These are phyloP conservation scores for Uloborus plumipes DNA, from an alignment of 2,888 invertebrate genomes.

Conservation along the genomic window DNA sequence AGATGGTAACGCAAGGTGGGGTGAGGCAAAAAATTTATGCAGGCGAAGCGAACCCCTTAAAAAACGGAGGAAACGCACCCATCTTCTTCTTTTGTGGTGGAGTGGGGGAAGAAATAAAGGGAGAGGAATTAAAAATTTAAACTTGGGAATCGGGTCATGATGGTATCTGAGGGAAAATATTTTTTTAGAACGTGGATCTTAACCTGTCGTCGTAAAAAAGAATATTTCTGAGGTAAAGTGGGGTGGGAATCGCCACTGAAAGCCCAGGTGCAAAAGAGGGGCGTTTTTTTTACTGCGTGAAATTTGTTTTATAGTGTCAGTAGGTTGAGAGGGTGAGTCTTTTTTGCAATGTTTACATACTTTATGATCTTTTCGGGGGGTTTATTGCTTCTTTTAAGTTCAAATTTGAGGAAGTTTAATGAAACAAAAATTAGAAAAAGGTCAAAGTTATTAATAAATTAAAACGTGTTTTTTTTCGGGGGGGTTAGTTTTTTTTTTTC, in stretches of 20 bases:
- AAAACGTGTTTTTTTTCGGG: no score
- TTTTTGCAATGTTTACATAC: no score
- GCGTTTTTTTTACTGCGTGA: slow-evolving; percentile 12
- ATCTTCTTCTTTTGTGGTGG: background rate
- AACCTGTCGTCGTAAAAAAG: slow-evolving; percentile 53
- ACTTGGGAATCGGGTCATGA: slow-evolving; percentile 51
- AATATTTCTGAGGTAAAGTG: slow-evolving; percentile 30
- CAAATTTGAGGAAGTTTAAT: no score
- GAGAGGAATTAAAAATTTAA: slow-evolving; percentile 57
- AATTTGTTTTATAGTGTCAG: background rate
- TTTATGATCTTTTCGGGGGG: no score
- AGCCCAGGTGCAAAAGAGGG: slow-evolving; percentile 16
- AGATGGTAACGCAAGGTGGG: slow-evolving; percentile 19
- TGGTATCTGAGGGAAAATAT: background rate
- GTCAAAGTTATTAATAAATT: no score
- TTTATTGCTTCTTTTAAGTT: no score
- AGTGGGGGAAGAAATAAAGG: background rate
- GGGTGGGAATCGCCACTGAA: background rate
- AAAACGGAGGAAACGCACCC: slow-evolving; percentile 32
- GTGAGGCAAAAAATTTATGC: slow-evolving; percentile 50
- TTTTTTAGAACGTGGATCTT: slow-evolving; percentile 13
- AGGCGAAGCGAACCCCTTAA: slow-evolving; percentile 39
- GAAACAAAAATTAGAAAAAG: no score
- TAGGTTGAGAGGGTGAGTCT: background rate
- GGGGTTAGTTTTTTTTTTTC: no score